phyloP scores from a whole-genome alignment of 1,140 invertebrate genomes.

The Trachelipus rathkii region DNA sequence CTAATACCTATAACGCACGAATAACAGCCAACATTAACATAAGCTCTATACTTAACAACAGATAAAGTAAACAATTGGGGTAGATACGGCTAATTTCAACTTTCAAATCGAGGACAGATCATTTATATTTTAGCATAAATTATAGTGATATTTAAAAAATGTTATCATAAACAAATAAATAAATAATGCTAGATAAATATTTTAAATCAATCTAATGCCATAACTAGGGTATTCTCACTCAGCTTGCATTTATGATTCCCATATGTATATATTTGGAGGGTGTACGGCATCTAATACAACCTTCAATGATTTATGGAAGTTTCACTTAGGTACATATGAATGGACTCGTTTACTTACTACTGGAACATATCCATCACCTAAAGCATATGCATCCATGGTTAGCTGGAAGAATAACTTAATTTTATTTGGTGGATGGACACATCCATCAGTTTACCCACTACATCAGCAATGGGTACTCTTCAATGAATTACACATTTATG shows the following conservation, averaged over 20 bases:
- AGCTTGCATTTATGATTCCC: conserved; percentile 59
- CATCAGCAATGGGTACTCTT: conserved; percentile 83
- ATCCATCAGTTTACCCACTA: conserved; percentile 82
- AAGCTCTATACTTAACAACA: too few relatives aligned
- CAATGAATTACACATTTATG: conserved; percentile 88
- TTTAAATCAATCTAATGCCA: conserved; percentile 60
- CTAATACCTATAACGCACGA: too few relatives aligned
- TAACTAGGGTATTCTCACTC: conserved; percentile 90
- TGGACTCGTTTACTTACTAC: conserved; percentile 65
- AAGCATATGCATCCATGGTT: conserved; percentile 88
- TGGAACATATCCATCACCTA: conserved; percentile 91
- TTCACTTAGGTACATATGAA: conserved; percentile 63
- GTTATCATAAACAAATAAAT: too few relatives aligned
- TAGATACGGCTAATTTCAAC: too few relatives aligned
- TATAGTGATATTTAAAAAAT: too few relatives aligned
- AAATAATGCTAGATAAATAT: too few relatives aligned
- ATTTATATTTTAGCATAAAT: too few relatives aligned
- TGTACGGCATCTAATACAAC: conserved; percentile 90
- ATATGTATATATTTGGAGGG: conserved; percentile 93
- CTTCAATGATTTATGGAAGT: conserved; percentile 94
- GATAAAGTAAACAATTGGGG: too few relatives aligned
- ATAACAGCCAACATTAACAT: too few relatives aligned
- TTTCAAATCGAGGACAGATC: too few relatives aligned
- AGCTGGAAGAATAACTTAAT: conserved; percentile 77
- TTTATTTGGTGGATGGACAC: conserved; percentile 92